Evolutionary conservation across 2,888 invertebrate genomes (phyloP).

Genomic region (Plagodis dolabraria): DNA sequence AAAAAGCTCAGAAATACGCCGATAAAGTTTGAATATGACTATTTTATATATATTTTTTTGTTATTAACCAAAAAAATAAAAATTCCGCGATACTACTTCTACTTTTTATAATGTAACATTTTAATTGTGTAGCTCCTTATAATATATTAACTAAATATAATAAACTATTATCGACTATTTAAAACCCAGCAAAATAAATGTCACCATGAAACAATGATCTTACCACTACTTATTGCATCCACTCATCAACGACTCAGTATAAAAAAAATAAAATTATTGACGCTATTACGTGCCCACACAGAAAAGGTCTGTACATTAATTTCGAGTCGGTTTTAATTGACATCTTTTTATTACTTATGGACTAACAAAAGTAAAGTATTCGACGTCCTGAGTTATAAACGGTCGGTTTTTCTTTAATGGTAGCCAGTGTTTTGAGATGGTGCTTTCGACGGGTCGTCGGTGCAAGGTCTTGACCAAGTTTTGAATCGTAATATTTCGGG

Average conservation of each 20-base stretch:
- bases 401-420: conserved; percentile 74
- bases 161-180: not conserved
- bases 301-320: conserved; percentile 64
- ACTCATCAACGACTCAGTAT: conserved; percentile 24
- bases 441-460: conserved; percentile 53
- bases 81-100: too few relatives aligned
- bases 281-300: conserved; percentile 36
- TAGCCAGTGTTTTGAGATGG: conserved; percentile 69
- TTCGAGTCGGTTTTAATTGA: conserved; percentile 69
- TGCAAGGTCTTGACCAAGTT: conserved; percentile 81
- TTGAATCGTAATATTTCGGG: conserved; percentile 85
- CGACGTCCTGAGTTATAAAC: conserved; percentile 70
- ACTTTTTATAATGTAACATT: too few relatives aligned
- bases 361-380: conserved; percentile 66
- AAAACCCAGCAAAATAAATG: conserved; percentile 12
- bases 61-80: too few relatives aligned
- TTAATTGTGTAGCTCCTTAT: too few relatives aligned
- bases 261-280: conserved; percentile 36
- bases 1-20: too few relatives aligned
- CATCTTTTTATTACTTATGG: conserved; percentile 78
- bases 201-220: conserved; percentile 24
- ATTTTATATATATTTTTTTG: too few relatives aligned
- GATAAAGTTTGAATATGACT: too few relatives aligned
- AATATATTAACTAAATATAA: too few relatives aligned
- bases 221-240: conserved; percentile 20